Evolutionary conservation across 2,888 invertebrate genomes (phyloP).

Genomic region (Dasysyrphus albostriatus): DNA sequence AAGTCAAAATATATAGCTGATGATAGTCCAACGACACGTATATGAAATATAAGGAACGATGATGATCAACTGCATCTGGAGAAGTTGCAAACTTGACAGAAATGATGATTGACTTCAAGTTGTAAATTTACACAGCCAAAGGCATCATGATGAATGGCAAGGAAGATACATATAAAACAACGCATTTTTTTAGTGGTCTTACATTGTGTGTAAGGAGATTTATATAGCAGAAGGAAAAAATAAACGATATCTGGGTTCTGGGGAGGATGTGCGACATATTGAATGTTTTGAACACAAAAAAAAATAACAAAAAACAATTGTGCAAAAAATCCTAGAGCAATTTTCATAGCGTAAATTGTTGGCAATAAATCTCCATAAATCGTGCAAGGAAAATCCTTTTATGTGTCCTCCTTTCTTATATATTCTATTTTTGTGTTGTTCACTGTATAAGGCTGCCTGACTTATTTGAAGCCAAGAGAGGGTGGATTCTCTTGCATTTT

Average conservation of each 20-base stretch:
- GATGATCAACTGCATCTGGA: constrained; percentile 52
- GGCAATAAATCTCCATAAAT: constrained; percentile 75
- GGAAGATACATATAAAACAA: constrained; percentile 41
- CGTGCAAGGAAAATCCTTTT: constrained; percentile 68
- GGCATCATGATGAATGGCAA: constrained; percentile 36
- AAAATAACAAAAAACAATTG: constrained; percentile 17
- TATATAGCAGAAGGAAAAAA: neutral
- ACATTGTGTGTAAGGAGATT: neutral
- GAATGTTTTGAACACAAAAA: constrained; percentile 44
- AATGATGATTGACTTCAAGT: constrained; percentile 58
- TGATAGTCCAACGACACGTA: constrained; percentile 24
- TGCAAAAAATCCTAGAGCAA: constrained; percentile 61
- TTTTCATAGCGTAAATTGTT: constrained; percentile 71
- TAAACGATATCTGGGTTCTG: neutral
- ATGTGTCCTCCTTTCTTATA: constrained; percentile 56
- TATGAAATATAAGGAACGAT: neutral
- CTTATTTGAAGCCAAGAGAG: constrained; percentile 7
- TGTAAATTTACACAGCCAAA: constrained; percentile 31
- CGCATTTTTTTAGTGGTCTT: constrained; percentile 36
- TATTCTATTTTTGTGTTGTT: constrained; percentile 19
- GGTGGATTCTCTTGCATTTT: neutral
- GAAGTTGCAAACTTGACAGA: constrained; percentile 62
- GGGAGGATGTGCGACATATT: constrained; percentile 55
- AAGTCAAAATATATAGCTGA: constrained; percentile 38
- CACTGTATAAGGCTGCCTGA: neutral